A percentile compares a stretch with the other conserved stretches of the same genome.
These are phyloP conservation scores for Saxidomus purpurata DNA, from an alignment of 1,140 invertebrate genomes.

Conservation along the genomic window DNA sequence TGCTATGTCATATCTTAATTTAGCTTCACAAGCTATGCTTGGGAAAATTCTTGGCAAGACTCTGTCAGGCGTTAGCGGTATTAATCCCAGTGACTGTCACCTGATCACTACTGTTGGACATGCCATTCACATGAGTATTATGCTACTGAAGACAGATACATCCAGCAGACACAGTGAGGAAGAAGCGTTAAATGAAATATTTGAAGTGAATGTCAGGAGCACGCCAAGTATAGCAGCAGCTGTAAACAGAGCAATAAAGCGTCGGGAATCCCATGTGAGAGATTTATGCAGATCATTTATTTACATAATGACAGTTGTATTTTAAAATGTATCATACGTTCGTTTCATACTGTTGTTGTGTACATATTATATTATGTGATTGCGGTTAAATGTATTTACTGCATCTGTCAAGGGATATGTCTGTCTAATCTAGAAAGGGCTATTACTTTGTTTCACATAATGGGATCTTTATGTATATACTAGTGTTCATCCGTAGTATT, in stretches of 20 bases:
- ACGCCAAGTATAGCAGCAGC: neutral
- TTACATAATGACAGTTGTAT: too few relatives aligned
- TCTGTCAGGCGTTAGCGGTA: neutral
- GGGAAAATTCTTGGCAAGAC: neutral
- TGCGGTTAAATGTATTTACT: too few relatives aligned
- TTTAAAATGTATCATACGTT: too few relatives aligned
- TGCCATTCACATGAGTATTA: neutral
- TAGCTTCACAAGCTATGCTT: neutral
- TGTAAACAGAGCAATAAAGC: neutral
- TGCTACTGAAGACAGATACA: too few relatives aligned
- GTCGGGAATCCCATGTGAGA: neutral
- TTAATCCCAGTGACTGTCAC: neutral
- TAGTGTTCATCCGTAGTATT: too few relatives aligned
- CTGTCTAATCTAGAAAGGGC: too few relatives aligned
- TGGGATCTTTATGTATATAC: too few relatives aligned
- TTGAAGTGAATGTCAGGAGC: conserved; percentile 16
- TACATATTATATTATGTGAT: too few relatives aligned
- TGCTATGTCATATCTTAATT: too few relatives aligned
- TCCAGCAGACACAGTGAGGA: neutral
- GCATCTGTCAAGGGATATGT: too few relatives aligned
- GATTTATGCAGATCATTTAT: neutral
- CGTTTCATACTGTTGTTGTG: too few relatives aligned
- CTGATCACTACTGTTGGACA: neutral
- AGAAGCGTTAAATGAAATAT: neutral
- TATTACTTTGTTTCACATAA: too few relatives aligned